phyloP scores from a whole-genome alignment of 1,140 invertebrate species.

The Lordiphosa clarofinis region DNA sequence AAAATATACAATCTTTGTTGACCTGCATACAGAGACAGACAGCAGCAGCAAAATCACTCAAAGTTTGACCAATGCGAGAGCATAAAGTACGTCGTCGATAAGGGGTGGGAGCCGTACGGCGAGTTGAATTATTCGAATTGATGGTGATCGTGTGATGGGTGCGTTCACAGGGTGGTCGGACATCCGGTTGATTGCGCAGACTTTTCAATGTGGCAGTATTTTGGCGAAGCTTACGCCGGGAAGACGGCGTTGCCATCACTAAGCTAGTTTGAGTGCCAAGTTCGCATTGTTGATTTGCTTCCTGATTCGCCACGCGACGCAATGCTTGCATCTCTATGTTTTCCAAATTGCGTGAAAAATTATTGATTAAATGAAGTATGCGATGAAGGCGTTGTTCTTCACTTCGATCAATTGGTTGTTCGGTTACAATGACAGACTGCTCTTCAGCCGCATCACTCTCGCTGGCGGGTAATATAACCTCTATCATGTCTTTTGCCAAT shows the following conservation, averaged over 20 bases:
- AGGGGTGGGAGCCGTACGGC: not conserved
- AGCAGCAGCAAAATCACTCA: conserved; percentile 59
- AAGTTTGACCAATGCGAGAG: conserved; percentile 17
- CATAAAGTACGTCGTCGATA: conserved; percentile 10
- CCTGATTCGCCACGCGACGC: not conserved
- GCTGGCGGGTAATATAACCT: conserved; percentile 4
- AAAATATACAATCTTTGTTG: conserved; percentile 75
- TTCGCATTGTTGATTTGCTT: conserved; percentile 18
- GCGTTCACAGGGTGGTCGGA: conserved; percentile 43
- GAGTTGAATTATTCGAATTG: conserved; percentile 27
- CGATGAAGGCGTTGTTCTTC: conserved; percentile 16
- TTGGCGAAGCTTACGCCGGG: not conserved
- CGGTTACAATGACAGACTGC: not conserved
- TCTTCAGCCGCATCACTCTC: not conserved
- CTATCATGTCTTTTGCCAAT: conserved; percentile 14
- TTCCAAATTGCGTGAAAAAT: conserved; percentile 45
- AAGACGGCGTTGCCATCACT: not conserved
- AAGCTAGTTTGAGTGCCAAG: conserved; percentile 41
- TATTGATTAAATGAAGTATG: conserved; percentile 40
- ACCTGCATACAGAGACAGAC: conserved; percentile 65
- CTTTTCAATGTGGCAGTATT: not conserved
- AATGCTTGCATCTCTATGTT: conserved; percentile 21
- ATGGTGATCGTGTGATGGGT: conserved; percentile 61
- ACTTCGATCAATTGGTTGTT: not conserved
- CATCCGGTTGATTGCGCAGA: conserved; percentile 2